Conservation (phyloP, 2,888 invertebrate species). For the Deilephila elpenor region DNA sequence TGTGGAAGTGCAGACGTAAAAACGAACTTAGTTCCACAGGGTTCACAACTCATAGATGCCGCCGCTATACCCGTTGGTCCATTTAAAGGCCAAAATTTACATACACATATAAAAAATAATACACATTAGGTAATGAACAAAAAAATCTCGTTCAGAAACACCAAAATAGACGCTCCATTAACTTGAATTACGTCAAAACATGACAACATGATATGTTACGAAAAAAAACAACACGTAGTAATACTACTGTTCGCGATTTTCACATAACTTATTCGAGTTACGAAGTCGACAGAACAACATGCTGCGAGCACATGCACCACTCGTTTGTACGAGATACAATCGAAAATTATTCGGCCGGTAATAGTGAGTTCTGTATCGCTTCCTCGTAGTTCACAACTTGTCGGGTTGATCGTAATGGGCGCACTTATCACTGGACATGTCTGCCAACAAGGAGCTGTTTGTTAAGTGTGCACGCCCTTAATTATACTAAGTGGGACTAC, state of each 20-base stretch:
- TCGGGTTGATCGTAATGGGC: conserved; percentile 8
- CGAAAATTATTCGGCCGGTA: conserved; percentile 3
- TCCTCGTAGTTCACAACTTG: neutral
- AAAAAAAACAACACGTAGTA: neutral
- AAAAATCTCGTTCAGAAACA: too few species aligned
- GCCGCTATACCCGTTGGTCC: too few species aligned
- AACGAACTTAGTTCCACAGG: too few species aligned
- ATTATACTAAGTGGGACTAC: conserved; percentile 15
- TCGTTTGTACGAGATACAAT: neutral
- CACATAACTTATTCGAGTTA: conserved; percentile 11
- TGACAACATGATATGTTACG: neutral
- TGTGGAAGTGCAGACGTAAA: too few species aligned
- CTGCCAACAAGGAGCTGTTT: neutral
- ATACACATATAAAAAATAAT: too few species aligned
- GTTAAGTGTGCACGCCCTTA: conserved; percentile 13
- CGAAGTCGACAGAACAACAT: conserved; percentile 4
- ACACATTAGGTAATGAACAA: too few species aligned
- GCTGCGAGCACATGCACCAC: neutral
- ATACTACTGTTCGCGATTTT: neutral
- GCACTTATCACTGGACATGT: conserved; percentile 16
- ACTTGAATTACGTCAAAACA: neutral
- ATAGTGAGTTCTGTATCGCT: neutral
- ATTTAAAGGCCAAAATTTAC: too few species aligned
- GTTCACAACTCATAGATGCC: too few species aligned
- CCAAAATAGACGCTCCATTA: too few species aligned